Percentiles rank a stretch among this genome's conserved stretches.
Evolutionary conservation across 2,113 vertebrate species (phyloP).

Genomic region (Platycercus adscitus): DNA sequence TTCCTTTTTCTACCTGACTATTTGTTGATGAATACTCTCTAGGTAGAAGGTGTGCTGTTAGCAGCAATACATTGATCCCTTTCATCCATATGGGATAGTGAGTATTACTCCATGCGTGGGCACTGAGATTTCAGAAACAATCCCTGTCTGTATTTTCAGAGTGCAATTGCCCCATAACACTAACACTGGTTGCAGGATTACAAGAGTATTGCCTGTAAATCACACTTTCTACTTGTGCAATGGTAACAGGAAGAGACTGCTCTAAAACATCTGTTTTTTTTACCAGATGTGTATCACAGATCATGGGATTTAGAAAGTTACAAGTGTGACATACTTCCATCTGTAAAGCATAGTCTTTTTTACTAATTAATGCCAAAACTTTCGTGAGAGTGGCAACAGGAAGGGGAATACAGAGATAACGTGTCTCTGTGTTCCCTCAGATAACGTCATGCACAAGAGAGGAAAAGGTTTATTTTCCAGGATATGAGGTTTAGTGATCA

Average conservation of each 20-base stretch:
- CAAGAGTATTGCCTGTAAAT: neutral
- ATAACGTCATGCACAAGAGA: fast-evolving
- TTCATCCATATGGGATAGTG: fast-evolving
- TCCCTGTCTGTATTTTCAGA: neutral
- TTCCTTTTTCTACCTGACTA: neutral
- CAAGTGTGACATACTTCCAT: neutral
- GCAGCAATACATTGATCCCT: neutral
- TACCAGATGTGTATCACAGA: neutral
- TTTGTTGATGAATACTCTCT: neutral
- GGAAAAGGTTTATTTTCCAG: neutral
- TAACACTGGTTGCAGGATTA: neutral
- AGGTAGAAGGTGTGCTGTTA: neutral
- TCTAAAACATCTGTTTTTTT: neutral
- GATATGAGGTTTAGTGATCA: neutral
- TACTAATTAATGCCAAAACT: neutral
- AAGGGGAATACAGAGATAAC: neutral
- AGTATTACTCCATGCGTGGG: neutral
- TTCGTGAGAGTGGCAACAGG: neutral
- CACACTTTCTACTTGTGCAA: neutral
- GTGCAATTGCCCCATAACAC: fast-evolving
- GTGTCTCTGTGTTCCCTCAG: neutral
- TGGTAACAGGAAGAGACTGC: neutral
- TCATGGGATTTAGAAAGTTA: neutral
- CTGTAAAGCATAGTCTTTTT: neutral
- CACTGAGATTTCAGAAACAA: neutral